phyloP scores from a whole-genome alignment of 1,140 invertebrate genomes.

The Orius insidiosus region DNA sequence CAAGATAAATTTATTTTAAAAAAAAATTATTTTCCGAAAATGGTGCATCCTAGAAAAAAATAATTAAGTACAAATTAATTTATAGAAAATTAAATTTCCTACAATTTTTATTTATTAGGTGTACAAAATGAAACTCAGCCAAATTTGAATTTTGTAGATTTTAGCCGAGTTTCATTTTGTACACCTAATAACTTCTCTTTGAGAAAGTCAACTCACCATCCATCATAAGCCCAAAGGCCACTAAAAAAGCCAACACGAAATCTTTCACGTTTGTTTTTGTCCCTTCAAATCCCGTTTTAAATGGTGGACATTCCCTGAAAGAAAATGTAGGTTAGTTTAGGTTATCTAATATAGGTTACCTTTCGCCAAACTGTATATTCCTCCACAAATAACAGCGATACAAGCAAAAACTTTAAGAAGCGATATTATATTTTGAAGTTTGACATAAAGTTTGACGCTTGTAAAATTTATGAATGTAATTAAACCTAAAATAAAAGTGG shows the following conservation, averaged over 20 bases:
- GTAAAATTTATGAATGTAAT: conserved; percentile 78
- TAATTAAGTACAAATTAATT: too few species aligned
- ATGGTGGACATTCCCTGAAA: conserved; percentile 1
- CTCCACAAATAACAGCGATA: conserved; percentile 63
- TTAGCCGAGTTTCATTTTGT: too few species aligned
- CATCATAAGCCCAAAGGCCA: conserved; percentile 89
- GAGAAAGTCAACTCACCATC: conserved; percentile 40
- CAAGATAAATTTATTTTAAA: too few species aligned
- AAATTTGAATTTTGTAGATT: too few species aligned
- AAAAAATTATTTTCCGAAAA: too few species aligned
- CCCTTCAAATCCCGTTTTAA: conserved; percentile 48
- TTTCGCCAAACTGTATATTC: conserved; percentile 35
- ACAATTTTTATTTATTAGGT: too few species aligned
- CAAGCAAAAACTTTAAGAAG: conserved; percentile 74
- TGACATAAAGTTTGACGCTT: conserved; percentile 75
- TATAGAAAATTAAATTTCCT: too few species aligned
- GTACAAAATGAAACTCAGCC: too few species aligned
- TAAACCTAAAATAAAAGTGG: conserved; percentile 40
- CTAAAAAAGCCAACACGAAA: conserved; percentile 84
- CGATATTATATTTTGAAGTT: conserved; percentile 76
- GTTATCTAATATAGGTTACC: conserved; percentile 13
- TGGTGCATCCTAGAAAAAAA: too few species aligned
- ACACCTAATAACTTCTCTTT: not conserved
- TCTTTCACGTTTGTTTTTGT: conserved; percentile 49
- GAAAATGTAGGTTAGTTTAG: too few species aligned